phyloP scores from a whole-genome alignment of 2,113 vertebrate genomes.

The Cheilinus undulatus region DNA sequence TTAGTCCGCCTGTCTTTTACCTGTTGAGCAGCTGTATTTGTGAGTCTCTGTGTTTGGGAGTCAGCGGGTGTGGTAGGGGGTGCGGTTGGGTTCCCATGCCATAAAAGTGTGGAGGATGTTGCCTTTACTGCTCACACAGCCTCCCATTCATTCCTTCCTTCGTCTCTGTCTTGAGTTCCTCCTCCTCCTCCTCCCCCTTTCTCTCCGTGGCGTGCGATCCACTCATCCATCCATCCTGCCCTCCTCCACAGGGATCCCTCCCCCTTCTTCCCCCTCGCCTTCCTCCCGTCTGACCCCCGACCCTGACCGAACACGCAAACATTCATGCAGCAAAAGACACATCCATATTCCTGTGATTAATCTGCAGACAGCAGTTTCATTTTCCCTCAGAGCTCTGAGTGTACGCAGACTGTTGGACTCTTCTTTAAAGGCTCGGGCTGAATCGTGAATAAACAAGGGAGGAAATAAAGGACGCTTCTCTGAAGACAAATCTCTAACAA shows the following conservation, averaged over 20 bases:
- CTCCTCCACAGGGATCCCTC: conserved; percentile 66
- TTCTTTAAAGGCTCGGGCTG: too few species aligned
- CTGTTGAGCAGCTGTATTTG: neutral
- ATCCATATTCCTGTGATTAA: conserved; percentile 26
- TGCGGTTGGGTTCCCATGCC: conserved; percentile 15
- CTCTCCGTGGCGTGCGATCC: conserved; percentile 55
- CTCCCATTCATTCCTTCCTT: conserved; percentile 33
- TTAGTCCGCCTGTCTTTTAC: neutral
- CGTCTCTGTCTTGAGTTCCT: conserved; percentile 33
- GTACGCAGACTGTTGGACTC: neutral
- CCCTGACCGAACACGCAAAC: conserved; percentile 54
- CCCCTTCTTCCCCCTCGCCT: conserved; percentile 18
- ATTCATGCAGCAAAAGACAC: conserved; percentile 45
- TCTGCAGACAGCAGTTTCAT: neutral
- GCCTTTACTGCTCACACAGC: conserved; percentile 1
- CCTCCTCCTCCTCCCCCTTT: conserved; percentile 39
- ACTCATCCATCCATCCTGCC: conserved; percentile 65
- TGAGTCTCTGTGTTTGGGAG: neutral
- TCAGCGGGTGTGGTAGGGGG: conserved; percentile 6
- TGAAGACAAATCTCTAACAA: too few species aligned
- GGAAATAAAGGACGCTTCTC: too few species aligned
- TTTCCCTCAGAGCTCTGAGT: conserved; percentile 5
- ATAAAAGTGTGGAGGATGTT: conserved; percentile 39
- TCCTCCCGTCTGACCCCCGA: conserved; percentile 54
- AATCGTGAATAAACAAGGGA: too few species aligned